Conservation (phyloP, 2,797 vertebrate genomes). For the Vireo griseus region DNA sequence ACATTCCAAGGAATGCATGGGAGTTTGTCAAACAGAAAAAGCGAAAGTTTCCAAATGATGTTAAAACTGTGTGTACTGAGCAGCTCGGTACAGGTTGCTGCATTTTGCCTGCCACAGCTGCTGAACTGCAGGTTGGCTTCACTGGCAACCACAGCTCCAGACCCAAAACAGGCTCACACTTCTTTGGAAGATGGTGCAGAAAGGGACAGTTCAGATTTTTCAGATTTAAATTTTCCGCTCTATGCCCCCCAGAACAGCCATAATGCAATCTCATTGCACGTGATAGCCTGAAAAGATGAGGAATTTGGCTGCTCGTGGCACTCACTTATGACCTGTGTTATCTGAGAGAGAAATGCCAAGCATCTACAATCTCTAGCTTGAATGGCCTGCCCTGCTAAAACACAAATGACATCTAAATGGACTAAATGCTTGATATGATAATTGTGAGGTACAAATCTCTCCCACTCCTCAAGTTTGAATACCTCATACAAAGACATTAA, state of each 20-base stretch:
- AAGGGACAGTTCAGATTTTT: background rate
- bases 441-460: background rate
- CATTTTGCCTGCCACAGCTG: background rate
- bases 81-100: accelerated
- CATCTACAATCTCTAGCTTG: background rate
- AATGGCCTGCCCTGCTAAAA: background rate
- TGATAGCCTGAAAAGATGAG: background rate
- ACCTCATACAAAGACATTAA: background rate
- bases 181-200: accelerated
- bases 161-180: background rate
- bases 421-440: background rate
- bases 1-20: slow-evolving; percentile 34
- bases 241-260: background rate
- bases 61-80: background rate
- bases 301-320: background rate
- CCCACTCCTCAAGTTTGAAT: background rate
- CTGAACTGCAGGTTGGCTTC: background rate
- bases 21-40: background rate
- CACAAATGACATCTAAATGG: background rate
- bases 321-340: background rate
- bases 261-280: background rate
- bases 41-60: background rate
- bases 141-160: background rate
- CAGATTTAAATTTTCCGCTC: background rate
- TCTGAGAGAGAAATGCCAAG: background rate